Percentiles rank a stretch among this genome's conserved stretches.
Conservation (phyloP, 1,140 invertebrate genomes). For the Panagrolaimus sp. region DNA sequence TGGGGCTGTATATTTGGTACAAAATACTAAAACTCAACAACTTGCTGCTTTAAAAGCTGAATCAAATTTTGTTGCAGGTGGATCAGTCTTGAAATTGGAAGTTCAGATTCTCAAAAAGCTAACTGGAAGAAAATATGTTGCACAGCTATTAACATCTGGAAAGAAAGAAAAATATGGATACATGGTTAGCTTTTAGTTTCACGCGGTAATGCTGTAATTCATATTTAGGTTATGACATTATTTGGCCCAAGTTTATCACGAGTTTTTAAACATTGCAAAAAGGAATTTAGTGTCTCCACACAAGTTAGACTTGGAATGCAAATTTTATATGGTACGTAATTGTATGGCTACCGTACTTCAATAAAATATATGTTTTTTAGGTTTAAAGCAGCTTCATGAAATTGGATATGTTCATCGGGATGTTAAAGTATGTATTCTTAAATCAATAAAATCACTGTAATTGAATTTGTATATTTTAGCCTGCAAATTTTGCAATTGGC, state of each 20-base stretch:
- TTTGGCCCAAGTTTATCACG: constrained; percentile 23
- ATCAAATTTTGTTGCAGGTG: constrained; percentile 27
- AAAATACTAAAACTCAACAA: constrained; percentile 20
- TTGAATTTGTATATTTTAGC: too few species aligned
- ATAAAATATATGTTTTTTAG: constrained; percentile 67
- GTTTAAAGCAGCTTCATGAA: constrained; percentile 66
- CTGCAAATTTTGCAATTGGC: constrained; percentile 59
- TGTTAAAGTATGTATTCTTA: too few species aligned
- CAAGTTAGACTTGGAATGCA: constrained; percentile 35
- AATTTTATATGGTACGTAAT: constrained; percentile 24
- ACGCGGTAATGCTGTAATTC: too few species aligned
- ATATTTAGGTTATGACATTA: constrained; percentile 32
- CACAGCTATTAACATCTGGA: constrained; percentile 29
- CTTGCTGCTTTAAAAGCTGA: constrained; percentile 27
- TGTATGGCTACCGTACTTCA: constrained; percentile 6
- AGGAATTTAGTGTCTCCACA: constrained; percentile 29
- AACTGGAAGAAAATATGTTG: constrained; percentile 19
- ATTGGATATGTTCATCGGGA: constrained; percentile 66
- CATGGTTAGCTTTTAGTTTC: constrained; percentile 16
- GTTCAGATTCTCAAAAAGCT: constrained; percentile 28
- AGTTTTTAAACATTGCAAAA: constrained; percentile 23
- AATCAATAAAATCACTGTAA: too few species aligned
- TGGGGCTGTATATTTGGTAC: constrained; percentile 40
- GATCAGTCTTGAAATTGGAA: constrained; percentile 37
- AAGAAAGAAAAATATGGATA: constrained; percentile 32